Evolutionary conservation across 2,888 invertebrate species (phyloP), one percentile per base, ranked within the genome.

Genomic region (Flabesymbios commensalis): DNA sequence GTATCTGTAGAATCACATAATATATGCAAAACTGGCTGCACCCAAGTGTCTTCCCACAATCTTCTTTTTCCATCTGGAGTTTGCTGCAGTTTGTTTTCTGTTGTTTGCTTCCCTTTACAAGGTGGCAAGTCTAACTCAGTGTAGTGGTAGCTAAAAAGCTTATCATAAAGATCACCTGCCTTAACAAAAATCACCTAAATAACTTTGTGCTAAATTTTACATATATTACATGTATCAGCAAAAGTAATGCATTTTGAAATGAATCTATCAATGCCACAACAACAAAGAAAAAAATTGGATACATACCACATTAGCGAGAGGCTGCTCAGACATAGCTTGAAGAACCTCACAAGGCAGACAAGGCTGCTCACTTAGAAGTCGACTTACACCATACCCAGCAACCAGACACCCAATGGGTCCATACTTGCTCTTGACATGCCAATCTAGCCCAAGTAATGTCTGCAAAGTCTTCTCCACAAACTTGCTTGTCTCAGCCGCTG

Each of bases 151-250:
- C 78, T 77, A 85, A 87, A 86, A 64, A 89, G 74, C 3, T 81
- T 79, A 70, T 87, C 86, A 73, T 86, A 88, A 19, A 87, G 82
- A 72, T 83, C 85, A 76, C 75, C 85, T 64, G 83, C 86, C 87
- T 84, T 42, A 14, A 58, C 31, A 24, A 7, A 4, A 17, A 10
- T 7, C 39, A 54, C 14, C 3, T 33, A 29, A 52, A 4, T 24
- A 28, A n/a, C 17, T 24, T 19, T 3, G 7, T 29, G 10, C 22
- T 10, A 22, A 45, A 19, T 17, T 17, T 17, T 10, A 10, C 10
- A 19, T 26, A 7, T 7, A 53, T 33, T n/a, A 53, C 22, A 52
- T 19, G 22, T 33, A 33, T 53, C 7, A 5, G 53, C 19, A 36
- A 43, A 32, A 17, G 17, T 1, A 10, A 57, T 14, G 24, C 28